Evolutionary conservation across 2,797 vertebrate species (phyloP), one percentile per base, ranked within the genome.

Genomic region (Sternotherus odoratus): DNA sequence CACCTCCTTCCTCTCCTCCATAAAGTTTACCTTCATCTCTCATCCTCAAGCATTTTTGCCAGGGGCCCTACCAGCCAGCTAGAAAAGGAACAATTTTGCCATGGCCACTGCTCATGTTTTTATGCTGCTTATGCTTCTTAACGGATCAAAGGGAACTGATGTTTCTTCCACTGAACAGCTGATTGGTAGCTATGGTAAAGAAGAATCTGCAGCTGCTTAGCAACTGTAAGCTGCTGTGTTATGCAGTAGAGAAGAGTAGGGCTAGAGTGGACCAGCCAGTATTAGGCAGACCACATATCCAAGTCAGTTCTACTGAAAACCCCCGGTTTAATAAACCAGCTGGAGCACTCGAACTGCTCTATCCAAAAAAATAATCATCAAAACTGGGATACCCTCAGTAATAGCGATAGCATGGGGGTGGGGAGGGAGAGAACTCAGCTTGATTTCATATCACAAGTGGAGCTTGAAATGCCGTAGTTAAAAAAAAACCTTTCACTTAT

Each of bases 151-250:
- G 83, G 87, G 92, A 91, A 85, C 39, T 33, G 33, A 21, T 4
- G 82, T 85, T 92, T 79, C 84, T 94, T 63, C 89, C 1, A 1
- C 51, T 3, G 63, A 2, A 50, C 78, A 82, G 92, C 85, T 88
- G 91, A 93, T 86, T 84, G 87, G 89, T 82, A 84, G 90, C 3
- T 0, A 91, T 51, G 85, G 94, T 90, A 89, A 48, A 78, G 12
- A 26, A 5, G 5, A 87, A 92, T 82, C 93, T 66, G 93, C 95
- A 95, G 96, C 96, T 96, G 96, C 95, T 92, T 88, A 94, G 96
- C 96, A 96, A 96, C 91, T 93, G 94, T 74, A 91, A 95, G 88
- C 93, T 95, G 95, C 92, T 87, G 91, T 10, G n/a, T 36, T 85
- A 11, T 4, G 80, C 84, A 46, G 92, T 48, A 84, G 53, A 43